Base-by-base conservation (phyloP, 2,888 invertebrate species). In the Adelognathus sp. region DNA sequence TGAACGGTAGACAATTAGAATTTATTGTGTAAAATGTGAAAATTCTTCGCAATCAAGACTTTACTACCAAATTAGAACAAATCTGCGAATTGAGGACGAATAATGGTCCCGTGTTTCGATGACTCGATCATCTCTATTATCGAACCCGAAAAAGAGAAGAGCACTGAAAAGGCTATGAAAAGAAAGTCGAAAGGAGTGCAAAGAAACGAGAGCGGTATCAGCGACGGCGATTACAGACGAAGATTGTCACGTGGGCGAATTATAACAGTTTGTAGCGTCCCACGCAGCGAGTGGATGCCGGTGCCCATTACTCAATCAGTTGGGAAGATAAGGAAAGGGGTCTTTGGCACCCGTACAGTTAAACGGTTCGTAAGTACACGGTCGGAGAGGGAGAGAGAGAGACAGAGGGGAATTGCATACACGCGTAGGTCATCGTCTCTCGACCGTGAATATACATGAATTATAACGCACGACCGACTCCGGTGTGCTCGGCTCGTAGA, bases 191-290 rank as follows among this genome's bases (percentile, higher is more conserved):
- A 52, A 31, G 24, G 61, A 36, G 33, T 44, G 70, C 61, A 71
- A 41, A 60, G 50, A 74, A 41, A 36, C 60, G 36, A 70, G 73
- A 31, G 61, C 16, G 29, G 50, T 64, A 82, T 80, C 78, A 77
- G 81, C 73, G 75, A n/a, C 56, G 76, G 74, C 50, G 69, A n/a
- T n/a, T 44, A 69, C 60, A 76, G 50, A 50, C 29, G 58, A 71
- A n/a, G 64, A 64, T 63, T 41, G 50, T 73, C 74, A 84, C 81
- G 86, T 86, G 81, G 85, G 85, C 82, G 84, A 87, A 86, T 84
- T 86, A 83, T 85, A 87, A 84, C 86, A 87, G 87, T 86, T 86
- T 82, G 80, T 76, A n/a, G n/a, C 84, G 66, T 78, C 87, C 86
- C 84, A 87, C 86, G 84, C 82, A 39, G 31, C 24, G 21, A 27